phyloP scores from a whole-genome alignment of 1,140 invertebrate species.

The Ladona fulva region DNA sequence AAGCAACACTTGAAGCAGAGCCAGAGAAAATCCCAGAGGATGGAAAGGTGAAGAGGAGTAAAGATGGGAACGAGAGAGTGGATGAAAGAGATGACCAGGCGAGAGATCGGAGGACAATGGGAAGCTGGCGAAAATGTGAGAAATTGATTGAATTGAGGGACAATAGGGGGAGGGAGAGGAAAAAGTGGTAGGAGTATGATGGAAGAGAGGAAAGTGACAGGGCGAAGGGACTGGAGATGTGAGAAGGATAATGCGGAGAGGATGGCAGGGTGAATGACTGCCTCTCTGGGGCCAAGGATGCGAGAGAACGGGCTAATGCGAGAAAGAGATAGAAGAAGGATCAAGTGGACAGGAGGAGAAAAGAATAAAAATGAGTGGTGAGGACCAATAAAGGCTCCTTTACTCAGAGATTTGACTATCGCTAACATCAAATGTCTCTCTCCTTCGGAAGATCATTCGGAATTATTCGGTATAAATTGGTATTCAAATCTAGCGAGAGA shows the following conservation, averaged over 20 bases:
- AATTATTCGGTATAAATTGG: too few relatives aligned
- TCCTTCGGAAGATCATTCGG: too few relatives aligned
- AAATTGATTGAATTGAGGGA: neutral
- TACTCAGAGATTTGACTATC: too few relatives aligned
- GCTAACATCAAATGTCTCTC: too few relatives aligned
- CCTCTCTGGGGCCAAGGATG: neutral
- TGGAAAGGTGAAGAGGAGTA: neutral
- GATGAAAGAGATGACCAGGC: neutral
- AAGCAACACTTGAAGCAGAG: neutral
- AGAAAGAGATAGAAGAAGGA: neutral
- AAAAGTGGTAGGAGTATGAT: neutral
- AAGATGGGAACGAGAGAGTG: conserved; percentile 22
- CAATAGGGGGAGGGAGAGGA: conserved; percentile 20
- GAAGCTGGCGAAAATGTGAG: neutral
- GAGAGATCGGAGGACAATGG: neutral
- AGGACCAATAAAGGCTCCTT: too few relatives aligned
- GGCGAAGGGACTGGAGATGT: neutral
- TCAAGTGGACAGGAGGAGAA: neutral
- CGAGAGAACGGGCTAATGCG: neutral
- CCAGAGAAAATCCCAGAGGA: neutral
- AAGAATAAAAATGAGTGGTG: too few relatives aligned
- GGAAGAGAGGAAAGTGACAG: neutral
- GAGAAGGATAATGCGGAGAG: neutral
- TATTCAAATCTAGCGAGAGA: too few relatives aligned
- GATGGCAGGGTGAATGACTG: neutral